These are phyloP conservation scores for Nipponacmea schrenckii DNA, from an alignment of 2,888 invertebrate species.

Conservation along the genomic window DNA sequence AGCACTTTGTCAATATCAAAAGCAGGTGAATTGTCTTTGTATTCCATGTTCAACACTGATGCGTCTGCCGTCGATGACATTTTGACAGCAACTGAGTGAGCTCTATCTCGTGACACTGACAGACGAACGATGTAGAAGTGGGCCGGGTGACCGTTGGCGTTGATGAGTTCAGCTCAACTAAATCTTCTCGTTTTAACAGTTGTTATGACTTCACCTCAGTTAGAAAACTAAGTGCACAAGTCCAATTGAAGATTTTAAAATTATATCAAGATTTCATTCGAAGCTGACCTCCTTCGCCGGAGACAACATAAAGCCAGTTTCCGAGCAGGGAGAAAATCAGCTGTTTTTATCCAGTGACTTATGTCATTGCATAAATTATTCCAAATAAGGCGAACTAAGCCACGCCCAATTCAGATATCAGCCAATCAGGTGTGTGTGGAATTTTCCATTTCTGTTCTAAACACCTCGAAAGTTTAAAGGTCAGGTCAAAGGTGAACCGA, in stretches of 20 bases:
- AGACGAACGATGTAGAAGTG: too few relatives aligned
- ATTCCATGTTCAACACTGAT: constrained; percentile 24
- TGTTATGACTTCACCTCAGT: too few relatives aligned
- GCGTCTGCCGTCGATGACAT: background rate
- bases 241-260: too few relatives aligned
- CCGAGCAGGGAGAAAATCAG: constrained; percentile 7
- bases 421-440: constrained; percentile 7
- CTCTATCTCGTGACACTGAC: too few relatives aligned
- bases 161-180: too few relatives aligned
- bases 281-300: background rate
- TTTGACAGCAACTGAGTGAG: constrained; percentile 3
- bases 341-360: constrained; percentile 13
- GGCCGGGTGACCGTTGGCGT: too few relatives aligned
- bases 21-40: constrained; percentile 27
- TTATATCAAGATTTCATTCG: too few relatives aligned
- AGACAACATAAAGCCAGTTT: background rate
- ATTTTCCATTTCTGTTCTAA: background rate
- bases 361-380: constrained; percentile 15
- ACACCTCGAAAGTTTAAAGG: background rate
- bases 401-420: constrained; percentile 1
- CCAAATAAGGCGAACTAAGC: constrained; percentile 3
- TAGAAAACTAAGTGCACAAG: too few relatives aligned
- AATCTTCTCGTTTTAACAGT: too few relatives aligned
- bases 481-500: constrained; percentile 4
- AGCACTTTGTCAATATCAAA: constrained; percentile 33